Evolutionary conservation across 2,888 invertebrate species (phyloP), one percentile per base, ranked within the genome.

Genomic region (Smittia sp.): DNA sequence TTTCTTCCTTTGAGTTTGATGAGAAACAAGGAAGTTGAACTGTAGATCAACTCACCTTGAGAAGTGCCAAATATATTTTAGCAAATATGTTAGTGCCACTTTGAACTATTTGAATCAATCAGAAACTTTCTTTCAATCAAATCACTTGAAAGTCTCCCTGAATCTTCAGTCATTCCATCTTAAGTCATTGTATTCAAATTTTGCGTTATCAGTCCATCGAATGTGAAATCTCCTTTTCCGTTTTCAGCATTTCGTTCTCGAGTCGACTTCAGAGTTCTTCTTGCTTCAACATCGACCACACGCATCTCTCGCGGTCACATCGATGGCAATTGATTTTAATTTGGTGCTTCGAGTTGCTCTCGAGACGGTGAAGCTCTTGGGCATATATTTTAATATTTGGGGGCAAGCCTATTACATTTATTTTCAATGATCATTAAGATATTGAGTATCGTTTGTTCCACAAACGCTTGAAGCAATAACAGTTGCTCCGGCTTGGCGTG

Each of bases 251-350:
- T 46, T 46, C 52, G 4, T n/a, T 46, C 18, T 58, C 58, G 58
- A 58, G 52, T 46, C n/a, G 18, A 7, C n/a, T 6, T 6, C 11
- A 3, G 2, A 6, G 52, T 15, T 18, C 52, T 18, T 18, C 15
- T 46, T 46, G 6, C 2, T 11, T 46, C 13, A 3, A 15, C 46
- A 3, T 11, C 69, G 69, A 69, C 69, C 69, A 69, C 69, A 69
- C 69, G 52, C 69, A 69, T 20, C 22, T 24, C n/a, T 25, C 20
- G 32, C 39, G 41, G 41, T 41, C 67, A 67, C 63, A 63, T 22
- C 32, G 41, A 54, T 27, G n/a, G 69, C 46, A 69, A 69, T 69
- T 69, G 69, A 69, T 69, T 69, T 63, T 46, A 69, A 69, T 69
- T 69, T 69, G n/a, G 46, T 69, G 69, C 24, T 46, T 46, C 52